A percentile compares a stretch with the other conserved stretches of the same genome.
These are phyloP conservation scores for Caretta caretta DNA, from an alignment of 2,113 vertebrate genomes.

Conservation along the genomic window DNA sequence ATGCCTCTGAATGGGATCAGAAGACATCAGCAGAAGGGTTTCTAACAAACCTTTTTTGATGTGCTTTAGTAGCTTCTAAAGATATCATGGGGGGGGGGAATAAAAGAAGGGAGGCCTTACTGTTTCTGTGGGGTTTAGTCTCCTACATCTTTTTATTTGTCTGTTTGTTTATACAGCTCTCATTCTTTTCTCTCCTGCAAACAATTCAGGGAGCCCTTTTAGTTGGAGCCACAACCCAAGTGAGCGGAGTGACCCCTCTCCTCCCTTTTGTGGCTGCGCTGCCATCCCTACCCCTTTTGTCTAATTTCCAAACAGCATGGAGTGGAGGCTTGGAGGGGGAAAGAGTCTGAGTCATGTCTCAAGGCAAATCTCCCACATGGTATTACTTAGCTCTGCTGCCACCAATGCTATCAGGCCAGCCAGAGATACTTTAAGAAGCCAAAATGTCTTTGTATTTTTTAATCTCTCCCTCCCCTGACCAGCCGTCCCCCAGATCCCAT, in stretches of 20 bases:
- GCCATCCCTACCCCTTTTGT: conserved; percentile 22
- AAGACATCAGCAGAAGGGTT: conserved; percentile 56
- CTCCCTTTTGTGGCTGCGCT: background rate
- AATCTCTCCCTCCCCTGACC: conserved; percentile 30
- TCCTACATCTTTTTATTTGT: conserved; percentile 24
- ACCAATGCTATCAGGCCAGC: background rate
- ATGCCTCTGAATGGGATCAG: conserved; percentile 60
- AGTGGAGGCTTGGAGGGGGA: background rate
- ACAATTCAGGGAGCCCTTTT: background rate
- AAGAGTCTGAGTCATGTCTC: background rate
- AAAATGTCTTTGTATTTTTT: conserved; percentile 58
- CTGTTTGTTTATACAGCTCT: background rate
- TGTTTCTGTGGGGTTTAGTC: conserved; percentile 24
- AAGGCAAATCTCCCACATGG: background rate
- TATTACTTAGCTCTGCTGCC: background rate
- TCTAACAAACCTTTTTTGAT: conserved; percentile 60
- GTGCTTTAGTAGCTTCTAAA: conserved; percentile 34
- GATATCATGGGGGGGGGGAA: background rate
- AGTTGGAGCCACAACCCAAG: fast-evolving
- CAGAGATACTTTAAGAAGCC: conserved; percentile 52
- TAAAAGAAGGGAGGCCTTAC: conserved; percentile 42
- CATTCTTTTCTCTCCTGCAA: conserved; percentile 19
- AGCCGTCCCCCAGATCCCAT: background rate
- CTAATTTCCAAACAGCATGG: background rate
- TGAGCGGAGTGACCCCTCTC: background rate